Conservation (phyloP, 2,797 vertebrate genomes). For the Orestias chungarensis region DNA sequence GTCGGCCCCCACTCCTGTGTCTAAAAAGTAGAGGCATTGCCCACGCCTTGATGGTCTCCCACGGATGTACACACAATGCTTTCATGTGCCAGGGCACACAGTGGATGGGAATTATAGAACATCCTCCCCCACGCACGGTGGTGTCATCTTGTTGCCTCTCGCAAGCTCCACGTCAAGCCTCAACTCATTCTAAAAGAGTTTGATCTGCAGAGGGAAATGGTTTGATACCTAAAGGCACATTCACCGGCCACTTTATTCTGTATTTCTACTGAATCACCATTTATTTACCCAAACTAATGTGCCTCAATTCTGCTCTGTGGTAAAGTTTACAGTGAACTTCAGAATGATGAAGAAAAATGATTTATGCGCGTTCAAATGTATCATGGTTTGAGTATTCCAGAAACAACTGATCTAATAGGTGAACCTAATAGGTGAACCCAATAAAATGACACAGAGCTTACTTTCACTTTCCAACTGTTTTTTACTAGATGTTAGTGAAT, state of each 20-base stretch:
- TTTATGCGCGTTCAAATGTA: too few species aligned
- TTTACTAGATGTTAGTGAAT: too few species aligned
- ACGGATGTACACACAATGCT: constrained; percentile 40
- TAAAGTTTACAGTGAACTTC: background rate
- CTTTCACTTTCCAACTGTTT: too few species aligned
- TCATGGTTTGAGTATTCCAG: too few species aligned
- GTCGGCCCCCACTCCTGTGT: constrained; percentile 24
- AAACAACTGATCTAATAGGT: too few species aligned
- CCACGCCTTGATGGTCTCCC: constrained; percentile 24
- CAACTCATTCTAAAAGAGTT: constrained; percentile 14
- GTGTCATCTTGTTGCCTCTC: constrained; percentile 27
- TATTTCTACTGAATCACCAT: background rate
- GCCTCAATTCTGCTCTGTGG: background rate
- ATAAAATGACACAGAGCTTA: too few species aligned
- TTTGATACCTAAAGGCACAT: constrained; percentile 14
- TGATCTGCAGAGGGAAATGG: constrained; percentile 8
- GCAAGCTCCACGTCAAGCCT: constrained; percentile 28
- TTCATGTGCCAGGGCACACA: constrained; percentile 42
- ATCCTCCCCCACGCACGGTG: constrained; percentile 13
- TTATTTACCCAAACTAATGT: background rate
- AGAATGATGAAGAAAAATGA: background rate
- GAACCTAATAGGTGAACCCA: too few species aligned
- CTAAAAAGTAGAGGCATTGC: constrained; percentile 52
- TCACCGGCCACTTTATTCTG: background rate
- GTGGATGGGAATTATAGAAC: constrained; percentile 33